Percentiles rank a stretch among this genome's conserved stretches.
phyloP scores from a whole-genome alignment of 2,113 vertebrate genomes.

The Microtus richardsoni region DNA sequence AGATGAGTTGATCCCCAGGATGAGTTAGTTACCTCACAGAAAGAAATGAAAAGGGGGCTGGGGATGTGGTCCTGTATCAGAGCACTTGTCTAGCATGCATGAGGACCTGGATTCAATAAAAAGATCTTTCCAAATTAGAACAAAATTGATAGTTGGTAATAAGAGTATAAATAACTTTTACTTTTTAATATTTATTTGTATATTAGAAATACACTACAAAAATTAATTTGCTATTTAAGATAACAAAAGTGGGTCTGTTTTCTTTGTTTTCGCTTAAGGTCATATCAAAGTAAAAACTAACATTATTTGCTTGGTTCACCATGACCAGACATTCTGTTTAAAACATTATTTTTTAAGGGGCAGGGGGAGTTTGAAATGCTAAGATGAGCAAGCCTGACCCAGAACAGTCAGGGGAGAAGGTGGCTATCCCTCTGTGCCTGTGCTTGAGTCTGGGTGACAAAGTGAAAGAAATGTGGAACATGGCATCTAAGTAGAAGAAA shows the following conservation, averaged over 20 bases:
- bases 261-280: background rate
- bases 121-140: background rate
- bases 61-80: background rate
- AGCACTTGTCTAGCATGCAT: background rate
- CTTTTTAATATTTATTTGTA: background rate
- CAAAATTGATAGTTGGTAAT: background rate
- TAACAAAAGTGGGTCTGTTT: background rate
- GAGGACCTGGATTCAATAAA: background rate
- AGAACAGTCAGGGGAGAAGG: background rate
- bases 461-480: background rate
- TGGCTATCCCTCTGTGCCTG: background rate
- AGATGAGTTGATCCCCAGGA: background rate
- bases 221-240: background rate
- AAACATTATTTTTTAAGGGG: background rate
- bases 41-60: background rate
- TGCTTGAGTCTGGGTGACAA: background rate
- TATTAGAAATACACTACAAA: slow-evolving; percentile 24
- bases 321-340: background rate
- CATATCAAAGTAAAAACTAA: background rate
- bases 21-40: background rate
- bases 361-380: background rate
- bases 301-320: background rate
- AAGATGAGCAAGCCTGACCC: background rate
- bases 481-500: accelerated
- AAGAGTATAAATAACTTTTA: background rate